Percentiles rank a stretch among this genome's conserved stretches.
These are phyloP conservation scores for Nemurella pictetii DNA, from an alignment of 2,888 invertebrate species.

Conservation along the genomic window DNA sequence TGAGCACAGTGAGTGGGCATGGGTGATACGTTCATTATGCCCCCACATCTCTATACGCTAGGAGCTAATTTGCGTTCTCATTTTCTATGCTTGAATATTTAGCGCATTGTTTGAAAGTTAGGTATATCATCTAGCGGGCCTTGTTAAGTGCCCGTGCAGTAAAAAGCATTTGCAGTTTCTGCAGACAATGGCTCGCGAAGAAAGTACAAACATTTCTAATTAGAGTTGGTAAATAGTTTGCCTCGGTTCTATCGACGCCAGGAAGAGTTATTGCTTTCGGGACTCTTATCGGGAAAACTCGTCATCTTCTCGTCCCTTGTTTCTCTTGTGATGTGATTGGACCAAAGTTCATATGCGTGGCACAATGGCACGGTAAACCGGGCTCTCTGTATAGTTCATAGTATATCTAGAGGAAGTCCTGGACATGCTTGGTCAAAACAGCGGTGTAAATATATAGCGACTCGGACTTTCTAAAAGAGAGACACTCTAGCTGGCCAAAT, in stretches of 20 bases:
- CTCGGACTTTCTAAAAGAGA: too few relatives aligned
- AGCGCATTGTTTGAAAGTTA: conserved; percentile 21
- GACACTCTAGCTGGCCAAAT: too few relatives aligned
- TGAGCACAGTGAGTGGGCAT: too few relatives aligned
- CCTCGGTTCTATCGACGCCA: neutral
- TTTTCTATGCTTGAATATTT: conserved; percentile 16
- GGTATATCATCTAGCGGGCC: neutral
- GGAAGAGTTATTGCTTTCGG: conserved; percentile 16
- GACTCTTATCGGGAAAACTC: neutral
- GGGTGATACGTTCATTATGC: conserved; percentile 13
- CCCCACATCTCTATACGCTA: neutral
- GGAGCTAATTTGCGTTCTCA: conserved; percentile 17
- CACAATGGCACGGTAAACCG: too few relatives aligned
- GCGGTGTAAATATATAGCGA: too few relatives aligned
- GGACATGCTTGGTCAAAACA: too few relatives aligned
- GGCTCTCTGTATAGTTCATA: too few relatives aligned
- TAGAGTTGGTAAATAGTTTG: conserved; percentile 25
- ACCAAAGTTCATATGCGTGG: too few relatives aligned
- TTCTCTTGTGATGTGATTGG: too few relatives aligned
- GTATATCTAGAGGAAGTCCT: too few relatives aligned
- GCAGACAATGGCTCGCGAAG: conserved; percentile 14
- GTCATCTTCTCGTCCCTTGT: neutral
- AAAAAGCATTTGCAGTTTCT: neutral
- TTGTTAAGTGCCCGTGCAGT: neutral
- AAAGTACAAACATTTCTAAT: conserved; percentile 30